Conservation (phyloP, 2,113 vertebrate species). For the Mesocricetus auratus region DNA sequence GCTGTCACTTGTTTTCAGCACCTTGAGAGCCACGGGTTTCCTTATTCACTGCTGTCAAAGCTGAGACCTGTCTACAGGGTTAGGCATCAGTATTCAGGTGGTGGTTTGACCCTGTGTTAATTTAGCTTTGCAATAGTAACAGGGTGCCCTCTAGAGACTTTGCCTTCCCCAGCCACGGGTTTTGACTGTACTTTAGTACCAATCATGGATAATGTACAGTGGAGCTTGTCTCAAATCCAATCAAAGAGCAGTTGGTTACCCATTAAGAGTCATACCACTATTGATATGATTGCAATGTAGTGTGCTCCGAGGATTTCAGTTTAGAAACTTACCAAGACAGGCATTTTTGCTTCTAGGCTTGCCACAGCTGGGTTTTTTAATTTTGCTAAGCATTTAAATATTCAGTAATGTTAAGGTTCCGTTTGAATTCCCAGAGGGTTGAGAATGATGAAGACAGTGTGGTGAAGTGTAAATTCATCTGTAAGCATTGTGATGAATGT, state of each 20-base stretch:
- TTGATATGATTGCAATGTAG: not conserved
- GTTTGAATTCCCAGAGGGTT: not conserved
- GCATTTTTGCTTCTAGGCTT: not conserved
- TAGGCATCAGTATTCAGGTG: not conserved
- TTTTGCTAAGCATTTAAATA: not conserved
- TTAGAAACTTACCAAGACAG: not conserved
- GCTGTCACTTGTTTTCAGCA: not conserved
- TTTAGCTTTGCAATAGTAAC: not conserved
- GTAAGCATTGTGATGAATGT: not conserved
- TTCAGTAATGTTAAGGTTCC: not conserved
- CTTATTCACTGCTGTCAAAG: no score
- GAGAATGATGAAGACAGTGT: not conserved
- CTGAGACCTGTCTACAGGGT: not conserved
- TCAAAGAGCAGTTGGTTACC: not conserved
- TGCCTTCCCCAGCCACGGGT: not conserved
- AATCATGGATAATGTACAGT: not conserved
- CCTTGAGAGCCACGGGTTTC: not conserved
- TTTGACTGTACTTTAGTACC: not conserved
- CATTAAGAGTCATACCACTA: not conserved
- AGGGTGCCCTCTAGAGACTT: not conserved
- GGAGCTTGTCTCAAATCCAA: not conserved
- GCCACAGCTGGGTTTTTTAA: slow-evolving; percentile 26
- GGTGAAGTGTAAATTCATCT: slow-evolving; percentile 8
- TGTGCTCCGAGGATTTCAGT: not conserved
- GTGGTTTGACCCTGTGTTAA: not conserved